Percentiles rank a stretch among this genome's conserved stretches.
These are phyloP conservation scores for Toxotes chatareus DNA, from an alignment of 2,113 vertebrate species.

Conservation along the genomic window DNA sequence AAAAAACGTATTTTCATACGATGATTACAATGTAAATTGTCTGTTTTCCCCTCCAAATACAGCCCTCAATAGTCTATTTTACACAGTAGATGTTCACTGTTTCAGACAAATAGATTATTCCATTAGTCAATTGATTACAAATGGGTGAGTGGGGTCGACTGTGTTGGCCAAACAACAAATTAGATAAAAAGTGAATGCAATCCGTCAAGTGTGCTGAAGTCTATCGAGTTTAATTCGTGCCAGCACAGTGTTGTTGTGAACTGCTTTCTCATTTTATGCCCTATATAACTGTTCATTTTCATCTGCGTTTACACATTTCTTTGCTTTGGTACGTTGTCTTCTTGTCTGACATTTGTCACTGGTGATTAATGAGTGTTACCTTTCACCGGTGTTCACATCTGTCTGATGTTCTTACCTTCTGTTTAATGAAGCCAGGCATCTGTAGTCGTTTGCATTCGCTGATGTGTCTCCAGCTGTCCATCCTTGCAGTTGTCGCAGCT, in stretches of 20 bases:
- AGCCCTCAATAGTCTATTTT: slow-evolving; percentile 47
- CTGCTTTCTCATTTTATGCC: neutral
- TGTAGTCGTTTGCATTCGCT: neutral
- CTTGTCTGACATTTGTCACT: neutral
- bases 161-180: slow-evolving; percentile 57
- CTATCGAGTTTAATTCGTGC: slow-evolving; percentile 4
- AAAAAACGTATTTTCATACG: neutral
- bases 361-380: neutral
- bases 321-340: neutral
- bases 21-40: slow-evolving; percentile 39
- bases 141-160: slow-evolving; percentile 47
- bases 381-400: neutral
- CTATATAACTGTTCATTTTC: neutral
- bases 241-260: neutral
- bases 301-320: neutral
- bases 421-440: neutral
- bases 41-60: slow-evolving; percentile 45
- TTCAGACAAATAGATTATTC: slow-evolving; percentile 59
- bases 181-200: slow-evolving; percentile 53
- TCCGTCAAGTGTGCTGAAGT: slow-evolving; percentile 34
- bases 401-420: neutral
- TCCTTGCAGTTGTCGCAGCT: neutral
- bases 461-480: slow-evolving; percentile 22
- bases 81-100: slow-evolving; percentile 48
- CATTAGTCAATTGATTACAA: slow-evolving; percentile 68